phyloP scores from a whole-genome alignment of 2,113 vertebrate species.

The Xenotilapia caudafasciata region DNA sequence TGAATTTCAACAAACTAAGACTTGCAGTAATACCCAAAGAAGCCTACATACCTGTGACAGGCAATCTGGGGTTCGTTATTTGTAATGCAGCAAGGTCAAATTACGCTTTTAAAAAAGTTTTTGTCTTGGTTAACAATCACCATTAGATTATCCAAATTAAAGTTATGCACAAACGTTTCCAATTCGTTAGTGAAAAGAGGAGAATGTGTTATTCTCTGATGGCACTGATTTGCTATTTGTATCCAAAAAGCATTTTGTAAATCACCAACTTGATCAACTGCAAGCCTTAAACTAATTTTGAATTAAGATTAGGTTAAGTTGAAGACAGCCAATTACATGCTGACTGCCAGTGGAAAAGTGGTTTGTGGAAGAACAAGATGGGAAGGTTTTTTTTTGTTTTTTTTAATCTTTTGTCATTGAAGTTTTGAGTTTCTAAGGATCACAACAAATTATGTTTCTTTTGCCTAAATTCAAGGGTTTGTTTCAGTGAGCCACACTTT shows the following conservation, averaged over 20 bases:
- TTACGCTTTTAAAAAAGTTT: not conserved
- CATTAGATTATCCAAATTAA: not conserved
- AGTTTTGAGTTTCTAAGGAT: not conserved
- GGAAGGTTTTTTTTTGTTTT: accelerated
- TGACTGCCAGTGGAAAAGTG: not conserved
- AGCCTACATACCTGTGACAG: not conserved
- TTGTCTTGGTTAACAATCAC: not conserved
- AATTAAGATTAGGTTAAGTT: not conserved
- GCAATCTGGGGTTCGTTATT: not conserved
- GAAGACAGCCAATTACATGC: not conserved
- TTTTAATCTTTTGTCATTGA: not conserved
- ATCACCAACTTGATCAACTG: not conserved
- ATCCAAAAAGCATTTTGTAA: not conserved
- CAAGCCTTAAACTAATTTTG: not conserved
- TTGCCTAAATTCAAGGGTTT: not conserved
- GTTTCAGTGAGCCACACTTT: not conserved
- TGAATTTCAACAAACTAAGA: not conserved
- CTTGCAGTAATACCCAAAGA: not conserved
- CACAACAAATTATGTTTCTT: not conserved
- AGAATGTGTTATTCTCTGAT: not conserved
- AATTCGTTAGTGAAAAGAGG: not conserved
- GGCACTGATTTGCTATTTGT: not conserved
- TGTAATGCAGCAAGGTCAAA: not conserved
- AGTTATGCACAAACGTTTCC: not conserved
- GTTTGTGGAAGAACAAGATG: not conserved